Conservation (phyloP, 2,888 invertebrate species). For the Lymantria dispar region DNA sequence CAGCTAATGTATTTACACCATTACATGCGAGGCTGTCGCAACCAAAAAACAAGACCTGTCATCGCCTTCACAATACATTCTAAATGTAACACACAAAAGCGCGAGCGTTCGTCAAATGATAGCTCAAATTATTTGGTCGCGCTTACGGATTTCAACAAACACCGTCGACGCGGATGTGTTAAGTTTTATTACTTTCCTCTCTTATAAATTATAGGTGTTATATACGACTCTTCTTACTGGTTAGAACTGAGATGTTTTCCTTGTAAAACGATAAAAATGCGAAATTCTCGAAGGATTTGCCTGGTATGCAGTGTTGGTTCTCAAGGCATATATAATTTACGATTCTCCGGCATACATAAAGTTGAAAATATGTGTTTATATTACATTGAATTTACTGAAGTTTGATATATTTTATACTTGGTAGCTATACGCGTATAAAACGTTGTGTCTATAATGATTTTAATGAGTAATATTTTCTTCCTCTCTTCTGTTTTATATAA, state of each 20-base stretch:
- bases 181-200: conserved; percentile 77
- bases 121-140: conserved; percentile 50
- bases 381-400: conserved; percentile 9
- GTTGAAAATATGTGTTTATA: conserved; percentile 16
- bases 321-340: conserved; percentile 37
- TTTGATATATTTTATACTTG: not conserved
- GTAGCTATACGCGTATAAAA: not conserved
- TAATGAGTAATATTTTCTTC: too few relatives aligned
- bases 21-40: conserved; percentile 57
- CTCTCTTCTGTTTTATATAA: too few relatives aligned
- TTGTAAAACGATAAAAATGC: conserved; percentile 61
- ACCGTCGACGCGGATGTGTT: conserved; percentile 64
- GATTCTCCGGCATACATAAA: conserved; percentile 12
- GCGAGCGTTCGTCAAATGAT: conserved; percentile 19
- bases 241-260: conserved; percentile 52
- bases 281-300: conserved; percentile 41
- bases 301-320: conserved; percentile 38
- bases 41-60: conserved; percentile 45
- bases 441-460: not conserved
- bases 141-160: conserved; percentile 70
- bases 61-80: conserved; percentile 14
- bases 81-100: conserved; percentile 4
- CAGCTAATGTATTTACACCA: conserved; percentile 74
- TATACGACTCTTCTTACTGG: conserved; percentile 46
- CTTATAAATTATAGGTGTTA: conserved; percentile 72